Evolutionary conservation across 2,113 vertebrate genomes (phyloP).

Genomic region (Phycodurus eques): DNA sequence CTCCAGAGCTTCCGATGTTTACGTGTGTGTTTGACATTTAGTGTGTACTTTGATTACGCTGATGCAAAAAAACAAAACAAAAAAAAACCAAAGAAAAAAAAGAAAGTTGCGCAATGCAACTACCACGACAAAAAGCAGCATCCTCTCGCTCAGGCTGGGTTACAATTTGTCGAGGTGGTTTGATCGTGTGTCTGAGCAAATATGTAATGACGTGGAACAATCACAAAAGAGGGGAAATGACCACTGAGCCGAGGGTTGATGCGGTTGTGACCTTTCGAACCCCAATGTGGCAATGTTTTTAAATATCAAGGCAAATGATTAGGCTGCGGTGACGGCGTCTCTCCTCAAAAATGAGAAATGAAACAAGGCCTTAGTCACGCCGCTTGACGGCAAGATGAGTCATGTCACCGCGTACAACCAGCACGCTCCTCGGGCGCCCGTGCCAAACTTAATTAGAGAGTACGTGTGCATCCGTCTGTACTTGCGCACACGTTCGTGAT

Average conservation of each 20-base stretch:
- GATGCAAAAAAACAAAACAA: neutral
- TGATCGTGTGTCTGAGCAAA: neutral
- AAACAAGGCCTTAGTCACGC: constrained; percentile 15
- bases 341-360: constrained; percentile 31
- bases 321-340: neutral
- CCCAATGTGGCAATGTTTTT: neutral
- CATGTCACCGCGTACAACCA: constrained; percentile 1
- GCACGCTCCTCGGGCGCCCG: neutral
- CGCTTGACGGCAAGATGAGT: constrained; percentile 11
- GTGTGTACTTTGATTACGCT: neutral
- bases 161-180: neutral
- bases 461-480: neutral
- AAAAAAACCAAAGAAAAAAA: neutral
- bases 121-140: neutral
- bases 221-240: constrained; percentile 21
- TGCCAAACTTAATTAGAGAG: neutral
- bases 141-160: neutral
- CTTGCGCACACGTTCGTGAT: constrained; percentile 1
- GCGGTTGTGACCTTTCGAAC: constrained; percentile 5
- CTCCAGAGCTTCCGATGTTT: neutral
- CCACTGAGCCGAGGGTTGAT: neutral
- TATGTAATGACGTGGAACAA: neutral
- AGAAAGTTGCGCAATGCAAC: neutral
- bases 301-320: neutral
- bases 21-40: neutral